Evolutionary conservation across 2,797 vertebrate genomes (phyloP).

Genomic region (Lemur catta): DNA sequence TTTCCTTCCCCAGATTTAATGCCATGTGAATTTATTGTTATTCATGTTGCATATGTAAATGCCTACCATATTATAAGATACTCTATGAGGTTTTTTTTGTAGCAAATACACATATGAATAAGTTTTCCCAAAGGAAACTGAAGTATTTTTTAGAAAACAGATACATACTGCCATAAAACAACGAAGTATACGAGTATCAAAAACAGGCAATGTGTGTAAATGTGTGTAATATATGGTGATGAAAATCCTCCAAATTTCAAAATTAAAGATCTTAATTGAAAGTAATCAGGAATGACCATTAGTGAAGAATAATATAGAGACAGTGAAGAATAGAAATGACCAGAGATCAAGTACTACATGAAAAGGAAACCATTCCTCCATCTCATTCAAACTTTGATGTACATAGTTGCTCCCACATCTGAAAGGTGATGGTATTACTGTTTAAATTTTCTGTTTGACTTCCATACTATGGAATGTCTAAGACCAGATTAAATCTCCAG

Average conservation of each 20-base stretch:
- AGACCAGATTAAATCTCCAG: neutral
- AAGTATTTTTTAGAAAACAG: neutral
- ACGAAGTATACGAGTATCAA: neutral
- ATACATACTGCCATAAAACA: neutral
- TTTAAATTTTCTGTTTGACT: neutral
- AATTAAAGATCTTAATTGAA: neutral
- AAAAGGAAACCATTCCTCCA: neutral
- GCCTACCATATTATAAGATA: neutral
- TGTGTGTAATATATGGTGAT: neutral
- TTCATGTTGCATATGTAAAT: neutral
- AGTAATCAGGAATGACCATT: neutral
- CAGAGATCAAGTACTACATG: neutral
- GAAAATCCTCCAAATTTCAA: neutral
- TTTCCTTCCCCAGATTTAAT: neutral
- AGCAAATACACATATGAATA: neutral
- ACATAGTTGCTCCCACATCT: neutral
- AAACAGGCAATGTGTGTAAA: neutral
- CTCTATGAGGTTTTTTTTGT: neutral
- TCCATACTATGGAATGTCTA: neutral
- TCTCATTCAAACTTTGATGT: neutral
- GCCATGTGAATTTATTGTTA: neutral
- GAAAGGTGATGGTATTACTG: neutral
- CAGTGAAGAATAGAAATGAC: neutral
- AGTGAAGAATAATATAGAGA: neutral
- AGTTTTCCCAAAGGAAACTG: neutral